Base-by-base conservation (phyloP, 2,797 vertebrate species). In the Dendrocincla fuliginosa region DNA sequence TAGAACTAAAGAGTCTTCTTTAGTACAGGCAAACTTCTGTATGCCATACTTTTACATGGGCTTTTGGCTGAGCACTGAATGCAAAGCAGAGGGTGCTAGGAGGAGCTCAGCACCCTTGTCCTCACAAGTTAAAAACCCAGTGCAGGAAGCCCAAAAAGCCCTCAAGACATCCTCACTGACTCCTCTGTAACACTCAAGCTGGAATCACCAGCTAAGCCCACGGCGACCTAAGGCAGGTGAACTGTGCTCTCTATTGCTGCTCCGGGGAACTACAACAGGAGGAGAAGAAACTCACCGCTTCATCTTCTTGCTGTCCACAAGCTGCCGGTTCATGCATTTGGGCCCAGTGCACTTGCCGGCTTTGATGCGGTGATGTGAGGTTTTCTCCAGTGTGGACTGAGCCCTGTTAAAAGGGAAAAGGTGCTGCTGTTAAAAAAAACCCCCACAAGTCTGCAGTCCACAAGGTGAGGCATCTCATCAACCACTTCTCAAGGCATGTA, bases 281-380 rank as follows among this genome's bases (percentile, higher is more conserved):
- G 11, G 68, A 50, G 76, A 16, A 69, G 37, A 35, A 83, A 95
- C 98, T 98, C 97, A 99, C 99, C 98, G 97, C 97, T 97, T 98
- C 77, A 97, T 97, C 96, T 97, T 97, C 87, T 80, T 98, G 90
- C 95, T 96, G 75, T 97, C 97, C 42, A 84, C 93, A 91, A 97
- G 96, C 96, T 97, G 97, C 82, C 80, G 95, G 74, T 94, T 97
- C 96, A 96, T 67, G 89, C 98, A 98, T 83, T 98, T 98, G 74
- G 93, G 93, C 68, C 97, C 96, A 9, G 64, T 23, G 91, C 97
- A 98, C 33, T 61, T 92, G 92, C 84, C 44, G 19, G 75, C 94
- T 96, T 97, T 97, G 93, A 84, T 94, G 50, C 2, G 64, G 49
- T 30, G 79, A 39, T 2, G 79, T 9, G 76, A 90, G 65, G 61